A percentile compares a stretch with the other conserved stretches of the same genome.
These are phyloP conservation scores for Macrotrachela quadricornifera DNA, from an alignment of 1,140 invertebrate genomes.

Conservation along the genomic window DNA sequence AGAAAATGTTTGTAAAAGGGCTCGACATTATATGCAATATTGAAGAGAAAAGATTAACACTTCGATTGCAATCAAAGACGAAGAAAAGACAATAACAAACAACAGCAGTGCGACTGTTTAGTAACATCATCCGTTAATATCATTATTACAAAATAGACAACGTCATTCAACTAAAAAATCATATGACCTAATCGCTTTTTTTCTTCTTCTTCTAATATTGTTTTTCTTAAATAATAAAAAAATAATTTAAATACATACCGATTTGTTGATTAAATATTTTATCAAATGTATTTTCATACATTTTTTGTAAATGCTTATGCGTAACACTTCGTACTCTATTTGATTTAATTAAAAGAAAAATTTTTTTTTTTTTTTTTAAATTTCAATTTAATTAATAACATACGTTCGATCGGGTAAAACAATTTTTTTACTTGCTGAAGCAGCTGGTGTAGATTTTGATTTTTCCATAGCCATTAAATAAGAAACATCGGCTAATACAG, in stretches of 20 bases:
- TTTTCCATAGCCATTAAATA: conserved; percentile 99
- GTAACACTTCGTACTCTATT: conserved; percentile 91
- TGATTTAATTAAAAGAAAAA: too few species aligned
- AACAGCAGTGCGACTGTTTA: too few species aligned
- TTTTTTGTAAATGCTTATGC: conserved; percentile 98
- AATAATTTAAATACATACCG: conserved; percentile 39
- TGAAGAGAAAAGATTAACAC: too few species aligned
- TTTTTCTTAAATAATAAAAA: background rate
- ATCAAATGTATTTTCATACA: conserved; percentile 94
- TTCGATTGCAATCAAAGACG: too few species aligned
- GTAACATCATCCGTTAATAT: too few species aligned
- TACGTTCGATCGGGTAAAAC: conserved; percentile 66
- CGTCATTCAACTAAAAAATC: too few species aligned
- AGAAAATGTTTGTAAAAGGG: too few species aligned
- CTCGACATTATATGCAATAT: too few species aligned
- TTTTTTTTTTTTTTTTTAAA: background rate
- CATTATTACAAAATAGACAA: too few species aligned
- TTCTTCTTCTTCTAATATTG: too few species aligned
- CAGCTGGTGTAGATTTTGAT: conserved; percentile 94
- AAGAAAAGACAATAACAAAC: too few species aligned
- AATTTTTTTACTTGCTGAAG: conserved; percentile 95
- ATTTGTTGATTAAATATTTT: conserved; percentile 99
- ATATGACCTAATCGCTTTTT: too few species aligned
- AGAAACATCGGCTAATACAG: conserved; percentile 97
- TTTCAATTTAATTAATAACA: background rate